phyloP scores from a whole-genome alignment of 1,140 invertebrate genomes.

The Acyrthosiphon pisum region DNA sequence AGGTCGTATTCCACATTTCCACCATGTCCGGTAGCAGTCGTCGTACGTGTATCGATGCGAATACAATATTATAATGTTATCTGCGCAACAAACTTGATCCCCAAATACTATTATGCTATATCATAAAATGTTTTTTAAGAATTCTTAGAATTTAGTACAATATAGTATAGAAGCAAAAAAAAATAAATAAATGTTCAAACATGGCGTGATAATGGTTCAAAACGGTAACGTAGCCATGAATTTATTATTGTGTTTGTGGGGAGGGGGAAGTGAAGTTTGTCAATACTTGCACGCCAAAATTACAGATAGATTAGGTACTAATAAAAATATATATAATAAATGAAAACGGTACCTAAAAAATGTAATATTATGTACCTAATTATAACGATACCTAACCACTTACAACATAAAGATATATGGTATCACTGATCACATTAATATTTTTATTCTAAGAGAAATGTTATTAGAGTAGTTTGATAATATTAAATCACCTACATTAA shows the following conservation, averaged over 20 bases:
- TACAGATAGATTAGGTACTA: background rate
- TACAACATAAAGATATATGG: no score
- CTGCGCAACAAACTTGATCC: background rate
- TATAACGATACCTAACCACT: no score
- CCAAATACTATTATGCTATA: background rate
- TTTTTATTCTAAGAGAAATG: no score
- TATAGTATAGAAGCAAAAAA: no score
- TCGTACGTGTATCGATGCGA: background rate
- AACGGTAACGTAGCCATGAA: background rate
- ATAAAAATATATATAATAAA: no score
- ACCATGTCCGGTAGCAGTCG: background rate
- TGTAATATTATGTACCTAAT: background rate
- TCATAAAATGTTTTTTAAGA: background rate
- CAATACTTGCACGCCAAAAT: background rate
- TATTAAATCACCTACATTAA: no score
- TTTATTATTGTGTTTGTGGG: background rate
- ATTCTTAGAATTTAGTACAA: no score
- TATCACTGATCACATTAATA: no score
- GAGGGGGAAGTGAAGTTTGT: background rate
- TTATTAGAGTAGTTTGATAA: no score
- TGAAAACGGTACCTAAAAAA: no score
- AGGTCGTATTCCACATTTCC: background rate
- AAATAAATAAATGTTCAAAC: no score
- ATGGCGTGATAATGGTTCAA: background rate
- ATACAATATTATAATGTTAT: background rate